phyloP scores from a whole-genome alignment of 2,113 vertebrate genomes.

The Plestiodon gilberti region DNA sequence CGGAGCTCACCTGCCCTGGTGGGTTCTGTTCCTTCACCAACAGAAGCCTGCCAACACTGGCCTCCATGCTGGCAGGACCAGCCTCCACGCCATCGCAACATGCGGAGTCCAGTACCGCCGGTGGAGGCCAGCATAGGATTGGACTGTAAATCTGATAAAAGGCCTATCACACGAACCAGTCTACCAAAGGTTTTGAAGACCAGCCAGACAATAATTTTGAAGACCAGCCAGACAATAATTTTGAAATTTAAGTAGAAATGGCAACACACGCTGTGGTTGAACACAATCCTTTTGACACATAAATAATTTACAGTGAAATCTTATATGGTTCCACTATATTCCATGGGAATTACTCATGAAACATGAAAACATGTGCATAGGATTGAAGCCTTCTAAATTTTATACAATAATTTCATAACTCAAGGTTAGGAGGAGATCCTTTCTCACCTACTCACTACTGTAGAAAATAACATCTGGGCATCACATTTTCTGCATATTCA shows the following conservation, averaged over 20 bases:
- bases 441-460: not conserved
- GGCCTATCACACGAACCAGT: not conserved
- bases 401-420: not conserved
- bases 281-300: not conserved
- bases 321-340: no score
- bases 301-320: not conserved
- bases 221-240: not conserved
- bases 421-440: not conserved
- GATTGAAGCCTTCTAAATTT: not conserved
- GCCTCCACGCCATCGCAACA: no score
- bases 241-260: not conserved
- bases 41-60: no score
- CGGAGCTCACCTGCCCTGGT: no score
- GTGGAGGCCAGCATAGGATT: no score
- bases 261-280: not conserved
- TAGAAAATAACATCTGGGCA: not conserved
- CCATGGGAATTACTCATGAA: no score
- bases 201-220: slow-evolving; percentile 10
- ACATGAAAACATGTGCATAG: no score
- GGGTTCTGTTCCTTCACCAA: no score
- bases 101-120: no score
- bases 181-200: no score
- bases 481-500: not conserved
- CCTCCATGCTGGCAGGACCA: no score
- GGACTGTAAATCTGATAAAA: not conserved